Conservation (phyloP, 2,888 invertebrate species). For the Aporophyla nigra region DNA sequence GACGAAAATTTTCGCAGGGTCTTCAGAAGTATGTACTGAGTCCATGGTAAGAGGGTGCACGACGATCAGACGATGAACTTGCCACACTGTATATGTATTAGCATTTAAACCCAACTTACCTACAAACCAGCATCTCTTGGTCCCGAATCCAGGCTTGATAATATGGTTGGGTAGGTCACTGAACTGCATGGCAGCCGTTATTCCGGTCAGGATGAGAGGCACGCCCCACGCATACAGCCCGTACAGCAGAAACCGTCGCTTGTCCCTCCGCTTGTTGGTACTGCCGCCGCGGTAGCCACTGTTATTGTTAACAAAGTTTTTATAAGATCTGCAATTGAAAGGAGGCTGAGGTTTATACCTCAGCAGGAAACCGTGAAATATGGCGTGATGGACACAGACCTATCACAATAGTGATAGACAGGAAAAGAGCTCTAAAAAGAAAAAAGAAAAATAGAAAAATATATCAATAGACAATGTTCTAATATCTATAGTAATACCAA, state of each 20-base stretch:
- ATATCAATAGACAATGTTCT: slow-evolving; percentile 7
- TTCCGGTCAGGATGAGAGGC: slow-evolving; percentile 89
- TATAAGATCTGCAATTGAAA: slow-evolving; percentile 61
- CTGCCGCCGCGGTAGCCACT: slow-evolving; percentile 90
- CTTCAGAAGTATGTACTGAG: no score
- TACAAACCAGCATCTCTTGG: slow-evolving; percentile 91
- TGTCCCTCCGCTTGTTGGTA: slow-evolving; percentile 87
- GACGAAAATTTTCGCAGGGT: no score
- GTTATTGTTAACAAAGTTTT: slow-evolving; percentile 60
- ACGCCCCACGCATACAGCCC: slow-evolving; percentile 93
- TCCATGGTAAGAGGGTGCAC: no score
- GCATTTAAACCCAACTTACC: slow-evolving; percentile 80
- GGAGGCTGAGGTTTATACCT: slow-evolving; percentile 29
- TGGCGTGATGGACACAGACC: not conserved
- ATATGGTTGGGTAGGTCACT: slow-evolving; percentile 80
- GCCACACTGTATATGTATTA: not conserved
- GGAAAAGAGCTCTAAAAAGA: not conserved
- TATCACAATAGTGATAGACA: not conserved
- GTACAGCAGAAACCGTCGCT: slow-evolving; percentile 92
- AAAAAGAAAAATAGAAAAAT: no score
- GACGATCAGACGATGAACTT: no score
- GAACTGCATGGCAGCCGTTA: slow-evolving; percentile 90
- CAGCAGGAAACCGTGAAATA: slow-evolving; percentile 27
- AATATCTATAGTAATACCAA: not conserved
- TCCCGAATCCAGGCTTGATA: slow-evolving; percentile 91